Conservation (phyloP, 2,888 invertebrate species). For the Lithophane leautieri region DNA sequence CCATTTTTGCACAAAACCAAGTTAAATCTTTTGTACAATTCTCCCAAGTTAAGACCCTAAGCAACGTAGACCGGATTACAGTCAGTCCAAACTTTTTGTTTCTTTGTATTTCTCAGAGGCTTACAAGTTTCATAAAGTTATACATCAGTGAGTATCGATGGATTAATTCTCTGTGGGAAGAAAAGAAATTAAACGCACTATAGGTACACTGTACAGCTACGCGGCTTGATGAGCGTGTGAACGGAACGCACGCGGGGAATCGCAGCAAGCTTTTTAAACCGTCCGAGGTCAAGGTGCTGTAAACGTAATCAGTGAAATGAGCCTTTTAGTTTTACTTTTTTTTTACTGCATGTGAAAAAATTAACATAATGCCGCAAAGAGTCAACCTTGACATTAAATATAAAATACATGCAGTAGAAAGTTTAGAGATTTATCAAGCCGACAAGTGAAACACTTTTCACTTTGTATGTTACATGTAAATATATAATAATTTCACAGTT, state of each 20-base stretch:
- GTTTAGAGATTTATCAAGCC: conserved; percentile 38
- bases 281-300: conserved; percentile 52
- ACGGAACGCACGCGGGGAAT: conserved; percentile 41
- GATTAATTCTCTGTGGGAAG: conserved; percentile 49
- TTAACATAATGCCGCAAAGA: conserved; percentile 28
- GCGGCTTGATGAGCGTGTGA: conserved; percentile 63
- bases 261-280: conserved; percentile 37
- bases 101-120: conserved; percentile 26
- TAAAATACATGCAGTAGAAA: conserved; percentile 40
- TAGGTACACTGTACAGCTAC: conserved; percentile 35
- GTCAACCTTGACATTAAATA: conserved; percentile 49
- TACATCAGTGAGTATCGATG: conserved; percentile 46
- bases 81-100: conserved; percentile 43
- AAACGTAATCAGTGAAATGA: conserved; percentile 42
- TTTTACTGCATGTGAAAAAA: conserved; percentile 20
- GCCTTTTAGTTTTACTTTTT: conserved; percentile 33
- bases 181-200: conserved; percentile 56
- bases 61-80: conserved; percentile 29
- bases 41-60: neutral
- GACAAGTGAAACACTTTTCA: conserved; percentile 48
- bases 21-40: conserved; percentile 1
- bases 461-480: conserved; percentile 34
- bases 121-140: conserved; percentile 42
- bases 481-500: conserved; percentile 21
- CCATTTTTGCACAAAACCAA: neutral